These are phyloP conservation scores for Ptychochromis oligacanthus DNA, from an alignment of 2,113 vertebrate species.

Conservation along the genomic window DNA sequence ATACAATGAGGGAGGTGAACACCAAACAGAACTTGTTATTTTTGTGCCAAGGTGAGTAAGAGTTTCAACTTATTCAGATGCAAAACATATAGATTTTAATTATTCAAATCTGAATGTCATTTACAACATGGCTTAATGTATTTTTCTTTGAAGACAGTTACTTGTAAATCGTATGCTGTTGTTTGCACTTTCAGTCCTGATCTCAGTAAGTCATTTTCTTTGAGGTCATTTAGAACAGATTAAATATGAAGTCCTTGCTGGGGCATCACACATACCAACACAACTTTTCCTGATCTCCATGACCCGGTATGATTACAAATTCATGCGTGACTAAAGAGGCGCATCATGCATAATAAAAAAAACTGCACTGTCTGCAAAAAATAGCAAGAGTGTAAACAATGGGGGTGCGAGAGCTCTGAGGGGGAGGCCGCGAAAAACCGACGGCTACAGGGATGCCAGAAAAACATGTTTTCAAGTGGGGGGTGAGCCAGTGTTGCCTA, in stretches of 20 bases:
- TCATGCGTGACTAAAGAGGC: slow-evolving; percentile 56
- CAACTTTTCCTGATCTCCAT: slow-evolving; percentile 26
- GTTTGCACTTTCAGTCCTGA: neutral
- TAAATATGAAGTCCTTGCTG: slow-evolving; percentile 8
- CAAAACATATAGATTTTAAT: neutral
- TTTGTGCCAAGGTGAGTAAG: neutral
- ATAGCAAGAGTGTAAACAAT: slow-evolving; percentile 67
- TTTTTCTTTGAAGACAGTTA: neutral
- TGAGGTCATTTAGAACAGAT: neutral
- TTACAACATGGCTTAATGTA: neutral
- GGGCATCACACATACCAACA: slow-evolving; percentile 22
- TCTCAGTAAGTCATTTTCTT: neutral
- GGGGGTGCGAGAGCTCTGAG: slow-evolving; percentile 45
- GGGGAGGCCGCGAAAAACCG: slow-evolving; percentile 57
- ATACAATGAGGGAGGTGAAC: neutral
- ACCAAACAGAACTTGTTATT: neutral
- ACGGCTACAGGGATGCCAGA: slow-evolving; percentile 64
- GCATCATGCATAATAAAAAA: slow-evolving; percentile 60
- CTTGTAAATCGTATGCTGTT: neutral
- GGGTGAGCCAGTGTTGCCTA: slow-evolving; percentile 74
- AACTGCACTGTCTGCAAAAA: slow-evolving; percentile 62
- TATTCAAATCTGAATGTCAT: neutral
- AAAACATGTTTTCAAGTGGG: slow-evolving; percentile 60
- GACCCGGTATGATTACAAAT: slow-evolving; percentile 48
- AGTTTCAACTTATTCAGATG: neutral